Conservation (phyloP, 1,140 invertebrate genomes). For the Trachymyrmex septentrionalis region DNA sequence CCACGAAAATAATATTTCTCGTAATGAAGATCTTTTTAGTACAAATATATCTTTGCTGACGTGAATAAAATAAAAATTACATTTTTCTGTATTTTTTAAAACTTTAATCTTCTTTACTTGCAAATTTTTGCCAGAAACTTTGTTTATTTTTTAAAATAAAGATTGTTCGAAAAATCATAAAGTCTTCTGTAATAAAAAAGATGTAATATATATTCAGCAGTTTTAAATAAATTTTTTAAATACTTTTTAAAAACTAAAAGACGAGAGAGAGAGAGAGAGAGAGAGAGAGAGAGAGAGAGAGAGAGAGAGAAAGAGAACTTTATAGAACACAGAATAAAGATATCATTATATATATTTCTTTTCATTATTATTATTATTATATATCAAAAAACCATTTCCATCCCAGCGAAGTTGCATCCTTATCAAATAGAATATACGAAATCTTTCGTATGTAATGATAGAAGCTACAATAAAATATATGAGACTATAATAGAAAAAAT, state of each 20-base stretch:
- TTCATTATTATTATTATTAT: background rate
- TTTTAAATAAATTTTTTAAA: background rate
- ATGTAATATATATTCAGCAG: background rate
- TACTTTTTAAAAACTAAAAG: background rate
- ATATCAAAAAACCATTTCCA: background rate
- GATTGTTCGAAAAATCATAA: background rate
- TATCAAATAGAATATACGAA: background rate
- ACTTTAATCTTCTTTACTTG: background rate
- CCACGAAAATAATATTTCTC: background rate
- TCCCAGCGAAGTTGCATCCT: background rate
- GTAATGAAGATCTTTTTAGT: background rate
- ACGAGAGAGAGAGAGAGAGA: background rate
- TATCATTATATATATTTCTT: background rate
- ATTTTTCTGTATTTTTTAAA: background rate
- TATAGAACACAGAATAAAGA: background rate
- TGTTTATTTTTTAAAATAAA: background rate
- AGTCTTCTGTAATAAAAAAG: background rate
- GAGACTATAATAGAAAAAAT: background rate
- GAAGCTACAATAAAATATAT: background rate
- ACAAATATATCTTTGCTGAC: background rate
- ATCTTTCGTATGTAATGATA: background rate
- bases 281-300: background rate
- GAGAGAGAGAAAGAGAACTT: no score
- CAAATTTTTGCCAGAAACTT: background rate
- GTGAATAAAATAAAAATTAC: background rate